Evolutionary conservation across 2,113 vertebrate species (phyloP).

Genomic region (Natator depressus): DNA sequence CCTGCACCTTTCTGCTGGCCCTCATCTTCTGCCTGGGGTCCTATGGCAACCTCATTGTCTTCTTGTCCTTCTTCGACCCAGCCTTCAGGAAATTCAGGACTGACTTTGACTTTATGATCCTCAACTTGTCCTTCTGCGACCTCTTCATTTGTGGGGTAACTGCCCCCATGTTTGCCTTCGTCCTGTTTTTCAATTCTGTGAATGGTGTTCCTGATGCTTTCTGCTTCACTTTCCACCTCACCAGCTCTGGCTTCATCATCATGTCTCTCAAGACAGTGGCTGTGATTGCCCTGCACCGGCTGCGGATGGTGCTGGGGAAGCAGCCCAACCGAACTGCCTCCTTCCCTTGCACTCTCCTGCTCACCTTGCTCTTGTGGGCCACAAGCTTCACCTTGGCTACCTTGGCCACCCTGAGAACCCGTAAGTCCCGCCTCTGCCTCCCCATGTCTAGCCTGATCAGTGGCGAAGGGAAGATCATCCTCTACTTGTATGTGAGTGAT

Average conservation of each 20-base stretch:
- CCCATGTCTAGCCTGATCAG: conserved; percentile 88
- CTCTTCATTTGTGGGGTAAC: conserved; percentile 94
- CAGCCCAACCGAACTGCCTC: conserved; percentile 88
- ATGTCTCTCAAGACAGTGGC: conserved; percentile 97
- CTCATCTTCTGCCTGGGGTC: conserved; percentile 94
- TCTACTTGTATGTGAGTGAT: conserved; percentile 91
- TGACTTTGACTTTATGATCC: conserved; percentile 97
- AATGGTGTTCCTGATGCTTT: conserved; percentile 85
- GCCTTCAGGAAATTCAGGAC: conserved; percentile 96
- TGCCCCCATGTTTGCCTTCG: conserved; percentile 92
- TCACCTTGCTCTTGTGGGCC: conserved; percentile 91
- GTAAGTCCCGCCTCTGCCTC: conserved; percentile 88
- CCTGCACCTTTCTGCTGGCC: conserved; percentile 88
- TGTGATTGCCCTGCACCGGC: conserved; percentile 92
- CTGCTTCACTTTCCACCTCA: conserved; percentile 95
- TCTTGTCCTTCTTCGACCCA: conserved; percentile 95
- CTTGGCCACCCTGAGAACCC: conserved; percentile 86
- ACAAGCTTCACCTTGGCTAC: conserved; percentile 93
- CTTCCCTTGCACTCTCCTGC: conserved; percentile 88
- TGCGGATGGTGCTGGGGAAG: conserved; percentile 94
- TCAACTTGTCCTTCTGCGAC: conserved; percentile 97
- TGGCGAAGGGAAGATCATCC: conserved; percentile 81
- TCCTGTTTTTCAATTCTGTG: conserved; percentile 87
- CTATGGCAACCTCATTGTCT: conserved; percentile 94
- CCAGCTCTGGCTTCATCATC: conserved; percentile 93